Conservation (phyloP, 2,797 vertebrate genomes). For the Mormyrus hasselquistii region DNA sequence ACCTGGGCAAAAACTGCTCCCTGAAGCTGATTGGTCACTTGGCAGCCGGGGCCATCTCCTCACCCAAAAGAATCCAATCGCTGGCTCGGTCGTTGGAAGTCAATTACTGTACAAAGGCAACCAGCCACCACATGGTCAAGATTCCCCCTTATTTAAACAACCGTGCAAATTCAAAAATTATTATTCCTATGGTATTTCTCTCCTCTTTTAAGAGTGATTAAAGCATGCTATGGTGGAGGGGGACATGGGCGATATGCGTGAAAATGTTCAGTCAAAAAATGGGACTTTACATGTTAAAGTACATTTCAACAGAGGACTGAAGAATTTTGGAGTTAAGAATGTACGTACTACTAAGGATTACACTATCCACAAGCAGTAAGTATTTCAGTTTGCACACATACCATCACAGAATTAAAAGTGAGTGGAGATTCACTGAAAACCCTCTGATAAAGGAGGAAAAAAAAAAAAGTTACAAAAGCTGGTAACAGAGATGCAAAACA, state of each 20-base stretch:
- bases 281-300: neutral
- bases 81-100: neutral
- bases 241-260: neutral
- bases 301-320: neutral
- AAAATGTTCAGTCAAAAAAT: neutral
- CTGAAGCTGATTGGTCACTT: slow-evolving; percentile 5
- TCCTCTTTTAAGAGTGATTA: neutral
- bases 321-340: neutral
- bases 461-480: neutral
- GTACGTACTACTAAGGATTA: neutral
- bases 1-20: slow-evolving; percentile 43
- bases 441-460: neutral
- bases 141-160: slow-evolving; percentile 1
- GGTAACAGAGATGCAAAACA: neutral
- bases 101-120: neutral
- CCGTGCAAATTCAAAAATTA: neutral
- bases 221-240: neutral
- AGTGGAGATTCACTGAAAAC: neutral
- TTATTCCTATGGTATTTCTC: neutral
- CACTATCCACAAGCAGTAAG: neutral
- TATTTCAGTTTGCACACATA: neutral
- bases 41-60: neutral
- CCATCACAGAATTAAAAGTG: neutral
- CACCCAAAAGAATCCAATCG: neutral
- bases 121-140: neutral